These are phyloP conservation scores for Sitophilus oryzae DNA, from an alignment of 1,140 invertebrate species.

Conservation along the genomic window DNA sequence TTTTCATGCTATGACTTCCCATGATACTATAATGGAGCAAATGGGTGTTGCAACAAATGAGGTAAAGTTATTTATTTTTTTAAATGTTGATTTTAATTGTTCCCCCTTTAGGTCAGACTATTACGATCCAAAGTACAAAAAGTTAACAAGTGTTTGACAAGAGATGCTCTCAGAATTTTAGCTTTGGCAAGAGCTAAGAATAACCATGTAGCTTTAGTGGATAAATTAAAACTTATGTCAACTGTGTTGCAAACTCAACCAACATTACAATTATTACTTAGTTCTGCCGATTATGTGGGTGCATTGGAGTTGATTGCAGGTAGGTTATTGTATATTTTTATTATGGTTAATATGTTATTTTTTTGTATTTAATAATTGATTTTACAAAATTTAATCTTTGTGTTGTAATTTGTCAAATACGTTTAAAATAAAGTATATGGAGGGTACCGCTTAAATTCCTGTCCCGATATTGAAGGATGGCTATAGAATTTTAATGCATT, in stretches of 20 bases:
- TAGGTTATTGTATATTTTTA: too few relatives aligned
- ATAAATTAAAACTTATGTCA: slow-evolving; percentile 85
- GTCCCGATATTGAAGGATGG: too few relatives aligned
- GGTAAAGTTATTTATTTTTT: slow-evolving; percentile 58
- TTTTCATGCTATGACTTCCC: slow-evolving; percentile 95
- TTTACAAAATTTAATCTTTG: neutral
- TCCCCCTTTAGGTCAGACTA: slow-evolving; percentile 5
- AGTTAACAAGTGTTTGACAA: slow-evolving; percentile 73
- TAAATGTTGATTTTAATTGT: neutral
- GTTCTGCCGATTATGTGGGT: slow-evolving; percentile 94
- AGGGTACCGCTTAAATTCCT: too few relatives aligned
- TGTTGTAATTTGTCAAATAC: too few relatives aligned
- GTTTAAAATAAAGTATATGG: too few relatives aligned
- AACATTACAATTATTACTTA: slow-evolving; percentile 89
- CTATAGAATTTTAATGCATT: too few relatives aligned
- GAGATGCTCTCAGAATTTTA: slow-evolving; percentile 73
- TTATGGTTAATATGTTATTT: too few relatives aligned
- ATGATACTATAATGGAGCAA: slow-evolving; percentile 87
- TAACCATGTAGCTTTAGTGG: slow-evolving; percentile 58
- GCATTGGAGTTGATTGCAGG: slow-evolving; percentile 89
- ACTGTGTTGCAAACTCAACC: slow-evolving; percentile 97
- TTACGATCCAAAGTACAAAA: slow-evolving; percentile 58
- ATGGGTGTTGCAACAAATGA: slow-evolving; percentile 76
- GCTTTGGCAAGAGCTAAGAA: slow-evolving; percentile 57
- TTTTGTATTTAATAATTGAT: too few relatives aligned